phyloP scores from a whole-genome alignment of 2,113 vertebrate species.

The Pachycephala philippinensis region DNA sequence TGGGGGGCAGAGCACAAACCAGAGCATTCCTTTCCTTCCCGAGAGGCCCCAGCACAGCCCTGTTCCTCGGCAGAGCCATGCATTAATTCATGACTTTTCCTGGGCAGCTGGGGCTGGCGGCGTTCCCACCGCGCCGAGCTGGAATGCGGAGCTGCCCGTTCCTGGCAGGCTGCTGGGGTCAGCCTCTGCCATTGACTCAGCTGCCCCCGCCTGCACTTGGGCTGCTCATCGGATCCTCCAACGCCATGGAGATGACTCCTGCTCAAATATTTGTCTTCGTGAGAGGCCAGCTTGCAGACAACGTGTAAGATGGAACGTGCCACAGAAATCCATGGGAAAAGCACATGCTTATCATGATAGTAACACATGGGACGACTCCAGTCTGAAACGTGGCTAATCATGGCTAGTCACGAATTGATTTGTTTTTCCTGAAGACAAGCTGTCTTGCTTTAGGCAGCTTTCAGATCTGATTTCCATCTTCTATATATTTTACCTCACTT shows the following conservation, averaged over 20 bases:
- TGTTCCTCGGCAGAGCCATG: background rate
- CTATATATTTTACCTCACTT: background rate
- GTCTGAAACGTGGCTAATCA: background rate
- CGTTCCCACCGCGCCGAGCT: background rate
- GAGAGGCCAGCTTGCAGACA: background rate
- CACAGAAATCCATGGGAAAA: background rate
- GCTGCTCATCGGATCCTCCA: background rate
- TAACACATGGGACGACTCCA: background rate
- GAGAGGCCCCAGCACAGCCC: background rate
- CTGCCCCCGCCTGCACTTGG: background rate
- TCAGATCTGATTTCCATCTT: background rate
- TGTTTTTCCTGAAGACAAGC: background rate
- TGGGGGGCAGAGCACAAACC: background rate
- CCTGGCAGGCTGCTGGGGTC: conserved; percentile 28
- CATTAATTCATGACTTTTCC: conserved; percentile 7
- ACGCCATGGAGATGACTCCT: background rate
- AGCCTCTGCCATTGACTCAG: background rate
- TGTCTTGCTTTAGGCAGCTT: background rate
- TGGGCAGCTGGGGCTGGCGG: conserved; percentile 7
- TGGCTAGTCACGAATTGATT: background rate
- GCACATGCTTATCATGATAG: background rate
- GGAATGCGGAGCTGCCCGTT: conserved; percentile 10
- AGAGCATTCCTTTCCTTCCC: background rate
- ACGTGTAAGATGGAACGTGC: rapidly evolving
- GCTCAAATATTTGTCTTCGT: background rate